Percentiles rank a stretch among this genome's conserved stretches.
Evolutionary conservation across 1,140 invertebrate genomes (phyloP).

Genomic region (Agraylea sexmaculata): DNA sequence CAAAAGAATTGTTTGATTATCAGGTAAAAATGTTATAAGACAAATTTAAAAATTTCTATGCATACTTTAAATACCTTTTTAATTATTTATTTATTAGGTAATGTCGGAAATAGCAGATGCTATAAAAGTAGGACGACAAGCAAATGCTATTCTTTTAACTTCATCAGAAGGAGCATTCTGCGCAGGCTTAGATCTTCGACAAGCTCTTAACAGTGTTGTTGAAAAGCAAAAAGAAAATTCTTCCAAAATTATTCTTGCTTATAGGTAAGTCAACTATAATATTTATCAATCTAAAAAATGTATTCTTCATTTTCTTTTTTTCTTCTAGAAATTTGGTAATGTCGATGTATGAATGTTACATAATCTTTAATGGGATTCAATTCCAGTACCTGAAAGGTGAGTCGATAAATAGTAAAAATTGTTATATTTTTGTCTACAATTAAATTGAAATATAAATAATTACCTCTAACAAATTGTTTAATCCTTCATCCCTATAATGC

Average conservation of each 20-base stretch:
- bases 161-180: conserved; percentile 11
- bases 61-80: no score
- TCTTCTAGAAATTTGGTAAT: conserved; percentile 16
- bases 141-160: conserved; percentile 10
- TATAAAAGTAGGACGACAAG: conserved; percentile 3
- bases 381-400: no score
- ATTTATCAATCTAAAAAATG: not conserved
- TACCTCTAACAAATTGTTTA: no score
- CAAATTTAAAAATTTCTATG: no score
- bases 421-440: no score
- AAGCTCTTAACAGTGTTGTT: conserved; percentile 8
- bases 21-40: conserved; percentile 10
- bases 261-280: conserved; percentile 7
- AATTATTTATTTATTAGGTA: no score
- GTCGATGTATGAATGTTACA: conserved; percentile 9
- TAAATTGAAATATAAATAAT: no score
- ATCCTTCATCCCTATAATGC: no score
- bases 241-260: conserved; percentile 7
- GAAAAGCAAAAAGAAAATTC: conserved; percentile 11
- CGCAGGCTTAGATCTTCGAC: conserved; percentile 15
- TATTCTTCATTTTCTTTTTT: conserved; percentile 1
- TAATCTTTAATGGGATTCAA: no score
- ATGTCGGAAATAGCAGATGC: conserved; percentile 15
- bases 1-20: conserved; percentile 11
- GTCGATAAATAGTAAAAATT: no score